A percentile compares a stretch with the other conserved stretches of the same genome.
Evolutionary conservation across 1,140 invertebrate species (phyloP).

Genomic region (Macrocentrus cingulum): DNA sequence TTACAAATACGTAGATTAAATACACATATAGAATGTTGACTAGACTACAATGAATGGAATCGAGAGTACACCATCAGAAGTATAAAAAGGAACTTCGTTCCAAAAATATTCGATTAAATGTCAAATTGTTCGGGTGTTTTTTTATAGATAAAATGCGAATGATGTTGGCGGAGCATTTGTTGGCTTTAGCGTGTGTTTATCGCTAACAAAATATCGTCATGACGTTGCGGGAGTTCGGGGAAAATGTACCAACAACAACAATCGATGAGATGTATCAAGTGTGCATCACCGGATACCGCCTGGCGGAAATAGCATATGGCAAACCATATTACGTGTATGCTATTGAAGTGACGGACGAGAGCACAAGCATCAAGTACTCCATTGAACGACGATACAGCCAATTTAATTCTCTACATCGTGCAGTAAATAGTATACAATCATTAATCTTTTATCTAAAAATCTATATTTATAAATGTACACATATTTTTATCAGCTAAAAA

Average conservation of each 20-base stretch:
- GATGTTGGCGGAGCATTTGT: too few species aligned
- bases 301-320: conserved; percentile 50
- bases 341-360: conserved; percentile 57
- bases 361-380: conserved; percentile 51
- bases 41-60: too few species aligned
- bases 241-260: conserved; percentile 13
- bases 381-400: conserved; percentile 65
- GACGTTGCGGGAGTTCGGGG: conserved; percentile 12
- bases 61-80: too few species aligned
- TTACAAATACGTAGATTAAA: too few species aligned
- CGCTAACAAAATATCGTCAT: neutral
- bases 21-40: too few species aligned
- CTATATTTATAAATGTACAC: neutral
- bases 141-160: too few species aligned
- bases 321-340: conserved; percentile 63
- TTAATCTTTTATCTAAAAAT: too few species aligned
- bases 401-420: conserved; percentile 65
- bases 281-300: conserved; percentile 54
- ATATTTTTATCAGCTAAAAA: conserved; percentile 37
- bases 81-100: too few species aligned
- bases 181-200: too few species aligned
- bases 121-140: too few species aligned
- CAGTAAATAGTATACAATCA: conserved; percentile 57
- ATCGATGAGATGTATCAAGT: conserved; percentile 54
- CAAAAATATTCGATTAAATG: too few species aligned